phyloP scores from a whole-genome alignment of 2,113 vertebrate genomes.

The Gopherus evgoodei region DNA sequence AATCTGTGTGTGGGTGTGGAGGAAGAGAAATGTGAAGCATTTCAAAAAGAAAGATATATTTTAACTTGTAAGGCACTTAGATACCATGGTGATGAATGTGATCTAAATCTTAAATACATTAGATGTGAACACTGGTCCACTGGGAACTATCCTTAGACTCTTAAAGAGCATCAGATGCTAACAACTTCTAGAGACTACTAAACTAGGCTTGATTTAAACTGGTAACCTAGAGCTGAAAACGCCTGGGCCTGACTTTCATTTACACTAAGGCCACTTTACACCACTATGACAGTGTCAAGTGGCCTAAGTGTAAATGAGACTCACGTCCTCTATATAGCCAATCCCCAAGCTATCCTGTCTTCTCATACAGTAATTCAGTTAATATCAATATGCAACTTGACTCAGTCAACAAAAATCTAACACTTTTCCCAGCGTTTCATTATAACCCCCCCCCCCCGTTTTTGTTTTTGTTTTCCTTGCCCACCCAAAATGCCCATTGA shows the following conservation, averaged over 20 bases:
- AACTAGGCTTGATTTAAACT: background rate
- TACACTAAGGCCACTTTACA: background rate
- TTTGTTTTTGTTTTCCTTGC: background rate
- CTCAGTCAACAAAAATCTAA: background rate
- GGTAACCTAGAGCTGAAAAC: background rate
- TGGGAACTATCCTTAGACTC: slow-evolving; percentile 45
- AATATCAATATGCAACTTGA: background rate
- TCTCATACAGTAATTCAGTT: background rate
- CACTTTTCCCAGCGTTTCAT: rapidly evolving
- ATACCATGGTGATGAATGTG: slow-evolving; percentile 71
- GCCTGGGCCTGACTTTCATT: background rate
- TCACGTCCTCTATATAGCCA: background rate
- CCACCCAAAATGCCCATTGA: background rate
- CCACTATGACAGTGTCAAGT: rapidly evolving
- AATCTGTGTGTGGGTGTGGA: slow-evolving; percentile 32
- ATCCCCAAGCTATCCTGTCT: background rate
- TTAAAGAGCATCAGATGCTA: slow-evolving; percentile 26
- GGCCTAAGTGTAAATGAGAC: rapidly evolving
- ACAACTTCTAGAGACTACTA: background rate
- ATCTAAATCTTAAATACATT: slow-evolving; percentile 58
- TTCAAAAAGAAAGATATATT: slow-evolving; percentile 61
- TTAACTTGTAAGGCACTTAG: slow-evolving; percentile 61
- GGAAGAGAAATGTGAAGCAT: slow-evolving; percentile 25
- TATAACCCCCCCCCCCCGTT: too few species aligned
- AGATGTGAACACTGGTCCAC: slow-evolving; percentile 54